Evolutionary conservation across 2,888 invertebrate genomes (phyloP), one percentile per base, ranked within the genome.

Genomic region (Andrena flavipes): DNA sequence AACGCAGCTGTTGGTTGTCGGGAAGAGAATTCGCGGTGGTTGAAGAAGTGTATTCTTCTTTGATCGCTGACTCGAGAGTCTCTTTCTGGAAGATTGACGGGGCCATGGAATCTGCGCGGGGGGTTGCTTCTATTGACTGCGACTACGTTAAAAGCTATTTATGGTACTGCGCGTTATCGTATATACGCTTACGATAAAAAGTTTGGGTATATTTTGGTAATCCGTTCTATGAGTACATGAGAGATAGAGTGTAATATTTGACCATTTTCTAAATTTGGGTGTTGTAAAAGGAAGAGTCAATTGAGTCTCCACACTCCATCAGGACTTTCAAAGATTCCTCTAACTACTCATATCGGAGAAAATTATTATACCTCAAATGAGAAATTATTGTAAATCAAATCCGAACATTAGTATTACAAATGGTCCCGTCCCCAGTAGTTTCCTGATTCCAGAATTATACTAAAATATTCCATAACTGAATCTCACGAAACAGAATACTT

Each of bases 201-300:
- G 64, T 64, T 64, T 62, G 6, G 62, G 20, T 68, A 26, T 35
- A 35, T n/a, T 30, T 56, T 16, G 23, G 56, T 26, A 10, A 59
- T 26, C 56, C 26, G 26, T 23, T 56, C 26, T 29, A 16, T 13
- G 26, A n/a, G 6, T 59, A 6, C 23, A 29, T 59, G 29, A 13
- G 4, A 59, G 13, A 23, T 16, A 6, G 56, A 1, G 56, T 59
- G 29, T 59, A 29, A 26, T 16, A 6, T 59, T 26, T 29, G 0
- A 59, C 26, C 16, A 59, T 4, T 59, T 59, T 5, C 29, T 29
- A 10, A 59, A 29, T 26, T 59, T 59, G 4, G 23, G 5, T 26
- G 13, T 13, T 59, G 59, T 29, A 29, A 59, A 59, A 2, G 16
- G 29, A 29, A 29, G 42, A 42, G 1, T 13, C 0, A 42, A 42